Evolutionary conservation across 2,113 vertebrate genomes (phyloP).

Genomic region (Salvator merianae): DNA sequence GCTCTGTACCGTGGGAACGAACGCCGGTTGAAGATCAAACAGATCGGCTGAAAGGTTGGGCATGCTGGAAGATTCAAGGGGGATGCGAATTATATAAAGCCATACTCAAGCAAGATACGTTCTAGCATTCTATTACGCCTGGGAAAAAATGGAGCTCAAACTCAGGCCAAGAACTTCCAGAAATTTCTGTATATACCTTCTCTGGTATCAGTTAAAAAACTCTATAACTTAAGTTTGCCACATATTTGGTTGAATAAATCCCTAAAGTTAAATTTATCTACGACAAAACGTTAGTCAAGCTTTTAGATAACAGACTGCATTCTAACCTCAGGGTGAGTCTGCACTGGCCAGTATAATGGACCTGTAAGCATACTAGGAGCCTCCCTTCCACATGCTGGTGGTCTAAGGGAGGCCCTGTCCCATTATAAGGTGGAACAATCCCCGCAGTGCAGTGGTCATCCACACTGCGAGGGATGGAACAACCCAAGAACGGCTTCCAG

Average conservation of each 20-base stretch:
- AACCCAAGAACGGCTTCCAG: too few species aligned
- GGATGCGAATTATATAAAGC: background rate
- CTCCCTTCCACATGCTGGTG: background rate
- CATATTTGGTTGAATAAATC: background rate
- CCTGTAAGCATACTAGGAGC: background rate
- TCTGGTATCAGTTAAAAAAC: background rate
- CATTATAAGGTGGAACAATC: too few species aligned
- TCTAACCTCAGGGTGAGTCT: too few species aligned
- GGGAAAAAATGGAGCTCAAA: background rate
- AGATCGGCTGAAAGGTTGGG: conserved; percentile 90
- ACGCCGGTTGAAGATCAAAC: conserved; percentile 88
- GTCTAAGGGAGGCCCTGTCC: too few species aligned
- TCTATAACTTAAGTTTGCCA: background rate
- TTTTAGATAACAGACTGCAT: too few species aligned
- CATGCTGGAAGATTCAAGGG: conserved; percentile 76
- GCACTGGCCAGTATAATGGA: background rate
- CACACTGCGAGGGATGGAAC: too few species aligned
- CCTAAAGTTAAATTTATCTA: background rate
- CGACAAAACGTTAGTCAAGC: background rate
- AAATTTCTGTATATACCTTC: background rate
- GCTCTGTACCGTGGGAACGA: conserved; percentile 86
- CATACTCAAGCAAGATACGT: background rate
- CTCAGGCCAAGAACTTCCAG: background rate
- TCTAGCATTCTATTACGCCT: background rate
- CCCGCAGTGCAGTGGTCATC: too few species aligned